Conservation (phyloP, 2,888 invertebrate genomes). For the Acleris laterana region DNA sequence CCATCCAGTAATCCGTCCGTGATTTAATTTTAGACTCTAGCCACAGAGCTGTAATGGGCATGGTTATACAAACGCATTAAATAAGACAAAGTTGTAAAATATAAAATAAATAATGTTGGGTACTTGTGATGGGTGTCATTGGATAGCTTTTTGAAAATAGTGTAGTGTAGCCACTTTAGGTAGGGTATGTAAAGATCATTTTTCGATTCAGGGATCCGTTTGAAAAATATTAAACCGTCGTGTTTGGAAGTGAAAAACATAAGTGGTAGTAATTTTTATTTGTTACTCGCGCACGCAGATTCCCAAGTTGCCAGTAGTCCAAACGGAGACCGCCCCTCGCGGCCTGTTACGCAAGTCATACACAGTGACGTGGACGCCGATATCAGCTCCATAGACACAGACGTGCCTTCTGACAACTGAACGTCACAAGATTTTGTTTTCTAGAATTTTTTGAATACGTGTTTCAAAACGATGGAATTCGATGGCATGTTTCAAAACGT, state of each 20-base stretch:
- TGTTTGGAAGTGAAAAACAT: no score
- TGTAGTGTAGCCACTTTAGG: no score
- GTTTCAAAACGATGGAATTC: not conserved
- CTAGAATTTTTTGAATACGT: not conserved
- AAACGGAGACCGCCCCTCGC: constrained; percentile 33
- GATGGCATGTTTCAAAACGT: constrained; percentile 7
- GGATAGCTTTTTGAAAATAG: no score
- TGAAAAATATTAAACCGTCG: not conserved
- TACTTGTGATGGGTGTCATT: no score
- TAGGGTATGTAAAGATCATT: not conserved
- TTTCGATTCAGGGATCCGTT: not conserved
- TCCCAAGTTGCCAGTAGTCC: constrained; percentile 23
- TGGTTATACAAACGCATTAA: no score
- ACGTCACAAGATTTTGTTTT: not conserved
- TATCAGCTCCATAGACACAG: constrained; percentile 71
- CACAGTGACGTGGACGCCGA: constrained; percentile 70
- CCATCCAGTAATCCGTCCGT: no score
- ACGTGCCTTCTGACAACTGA: constrained; percentile 61
- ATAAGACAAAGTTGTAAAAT: no score
- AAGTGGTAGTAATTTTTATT: no score
- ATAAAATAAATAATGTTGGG: no score
- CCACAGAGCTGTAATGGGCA: no score
- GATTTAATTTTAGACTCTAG: no score
- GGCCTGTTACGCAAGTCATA: constrained; percentile 16
- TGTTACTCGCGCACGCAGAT: constrained; percentile 6